Evolutionary conservation across 2,797 vertebrate genomes (phyloP).

Genomic region (Otolemur crassicaudatus): DNA sequence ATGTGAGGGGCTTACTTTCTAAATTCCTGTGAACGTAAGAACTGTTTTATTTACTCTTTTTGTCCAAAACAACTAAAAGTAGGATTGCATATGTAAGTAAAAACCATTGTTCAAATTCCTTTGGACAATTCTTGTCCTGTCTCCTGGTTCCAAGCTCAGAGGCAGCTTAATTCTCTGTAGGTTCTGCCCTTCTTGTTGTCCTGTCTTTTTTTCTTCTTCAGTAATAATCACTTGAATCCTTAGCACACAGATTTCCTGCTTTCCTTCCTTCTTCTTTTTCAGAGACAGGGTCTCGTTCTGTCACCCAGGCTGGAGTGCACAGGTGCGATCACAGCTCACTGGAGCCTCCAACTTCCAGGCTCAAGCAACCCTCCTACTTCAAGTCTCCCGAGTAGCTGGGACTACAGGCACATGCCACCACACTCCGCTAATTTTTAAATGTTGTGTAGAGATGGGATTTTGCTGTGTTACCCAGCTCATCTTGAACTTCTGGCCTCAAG

Average conservation of each 20-base stretch:
- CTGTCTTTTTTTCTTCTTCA: rapidly evolving
- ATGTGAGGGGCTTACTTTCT: not conserved
- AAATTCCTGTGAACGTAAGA: not conserved
- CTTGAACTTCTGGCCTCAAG: not conserved
- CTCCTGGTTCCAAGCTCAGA: not conserved
- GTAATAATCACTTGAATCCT: not conserved
- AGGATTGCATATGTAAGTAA: too few species aligned
- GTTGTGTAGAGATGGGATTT: not conserved
- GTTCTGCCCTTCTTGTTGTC: not conserved
- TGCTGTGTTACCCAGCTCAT: not conserved
- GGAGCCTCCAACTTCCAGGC: not conserved
- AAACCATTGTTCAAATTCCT: not conserved
- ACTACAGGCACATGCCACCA: not conserved
- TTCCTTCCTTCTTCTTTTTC: not conserved
- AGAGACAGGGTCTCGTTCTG: not conserved
- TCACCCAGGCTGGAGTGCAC: not conserved
- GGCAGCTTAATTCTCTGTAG: rapidly evolving
- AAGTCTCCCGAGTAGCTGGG: not conserved
- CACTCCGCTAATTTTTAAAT: not conserved
- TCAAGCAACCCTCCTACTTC: not conserved
- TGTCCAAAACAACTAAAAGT: not conserved
- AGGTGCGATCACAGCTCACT: not conserved
- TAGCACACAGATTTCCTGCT: not conserved
- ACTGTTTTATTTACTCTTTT: not conserved
- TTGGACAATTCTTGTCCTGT: rapidly evolving